Conservation (phyloP, 53 echinoderm and acorn worm species). For the Echinarachnius parma region DNA sequence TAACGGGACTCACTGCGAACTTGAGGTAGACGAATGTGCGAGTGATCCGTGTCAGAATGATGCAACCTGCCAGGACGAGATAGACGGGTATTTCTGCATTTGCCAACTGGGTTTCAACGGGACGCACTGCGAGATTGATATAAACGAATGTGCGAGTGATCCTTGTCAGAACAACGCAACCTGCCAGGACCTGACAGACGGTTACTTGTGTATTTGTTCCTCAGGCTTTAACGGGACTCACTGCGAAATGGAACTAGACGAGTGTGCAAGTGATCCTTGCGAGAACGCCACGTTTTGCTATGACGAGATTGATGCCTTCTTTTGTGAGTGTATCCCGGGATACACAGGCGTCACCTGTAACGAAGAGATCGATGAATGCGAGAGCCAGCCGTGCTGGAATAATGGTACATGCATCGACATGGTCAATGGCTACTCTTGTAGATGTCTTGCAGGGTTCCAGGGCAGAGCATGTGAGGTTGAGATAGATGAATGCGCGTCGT, state of each 20-base stretch:
- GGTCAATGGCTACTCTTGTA: slow-evolving; percentile 47
- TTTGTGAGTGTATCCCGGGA: slow-evolving; percentile 63
- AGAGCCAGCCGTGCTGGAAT: slow-evolving; percentile 62
- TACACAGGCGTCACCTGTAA: slow-evolving; percentile 67
- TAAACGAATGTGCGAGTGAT: slow-evolving; percentile 42
- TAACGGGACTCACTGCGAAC: slow-evolving; percentile 15
- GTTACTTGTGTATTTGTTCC: slow-evolving; percentile 30
- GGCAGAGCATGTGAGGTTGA: slow-evolving; percentile 60
- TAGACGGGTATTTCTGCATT: slow-evolving; percentile 18
- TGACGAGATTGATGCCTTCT: slow-evolving; percentile 50
- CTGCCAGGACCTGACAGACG: slow-evolving; percentile 22
- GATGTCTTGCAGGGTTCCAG: slow-evolving; percentile 52
- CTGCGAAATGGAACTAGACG: slow-evolving; percentile 34
- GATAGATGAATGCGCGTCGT: slow-evolving; percentile 70
- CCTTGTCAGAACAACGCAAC: slow-evolving; percentile 22
- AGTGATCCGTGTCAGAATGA: slow-evolving; percentile 36
- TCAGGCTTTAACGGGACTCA: slow-evolving; percentile 22
- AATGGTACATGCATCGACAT: slow-evolving; percentile 56
- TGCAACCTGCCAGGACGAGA: slow-evolving; percentile 26
- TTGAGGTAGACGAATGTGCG: slow-evolving; percentile 36
- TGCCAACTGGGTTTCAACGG: slow-evolving; percentile 31
- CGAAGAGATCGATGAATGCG: slow-evolving; percentile 73
- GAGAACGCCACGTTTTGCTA: slow-evolving; percentile 43
- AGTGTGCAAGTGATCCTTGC: slow-evolving; percentile 53
- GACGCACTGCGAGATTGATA: slow-evolving; percentile 30